Evolutionary conservation across 2,113 vertebrate species (phyloP), one percentile per base, ranked within the genome.

Genomic region (Eudyptes chrysolophus): DNA sequence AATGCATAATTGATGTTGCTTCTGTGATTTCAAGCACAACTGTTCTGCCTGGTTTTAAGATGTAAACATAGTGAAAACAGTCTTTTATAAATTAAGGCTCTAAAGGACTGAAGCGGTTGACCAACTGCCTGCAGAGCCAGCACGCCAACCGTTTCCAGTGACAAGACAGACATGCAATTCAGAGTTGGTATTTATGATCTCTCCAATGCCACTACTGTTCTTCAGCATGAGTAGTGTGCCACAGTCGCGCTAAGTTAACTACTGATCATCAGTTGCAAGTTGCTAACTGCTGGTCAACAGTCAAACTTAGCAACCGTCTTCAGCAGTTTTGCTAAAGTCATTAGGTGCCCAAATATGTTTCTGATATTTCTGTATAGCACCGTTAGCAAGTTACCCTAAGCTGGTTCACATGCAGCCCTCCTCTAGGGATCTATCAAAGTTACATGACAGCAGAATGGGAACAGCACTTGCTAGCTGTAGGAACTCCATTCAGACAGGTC

Each of bases 391-490:
- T 15, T 80, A 81, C 29, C 32, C 5, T 2, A 60, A 40, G 21
- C 44, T 46, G n/a, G 20, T 15, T 86, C 72, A 40, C n/a, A 16
- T 1, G 13, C 29, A 87, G 49, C 58, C 27, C 12, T 61, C 29
- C 22, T 65, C 60, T 5, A 38, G 19, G 74, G 20, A 55, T 48
- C 54, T 48, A 22, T 10, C 44, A 51, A 64, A 75, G 46, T 16
- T 52, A 51, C 38, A 27, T 0, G 1, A 22, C 0, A 87, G 27
- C 16, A 62, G 82, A 16, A 65, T 76, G 24, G 0, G 0, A 71
- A 64, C 19, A 57, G 24, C n/a, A 51, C 44, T 42, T 46, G 66
- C 42, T 14, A 58, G 20, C n/a, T 15, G 42, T 1, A 79, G 38
- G 24, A 92, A 83, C 19, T 27, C n/a, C 61, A 74, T 54, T 62